Percentiles rank a stretch among this genome's conserved stretches.
phyloP scores from a whole-genome alignment of 2,797 vertebrate species.

The Cossypha polioptera region DNA sequence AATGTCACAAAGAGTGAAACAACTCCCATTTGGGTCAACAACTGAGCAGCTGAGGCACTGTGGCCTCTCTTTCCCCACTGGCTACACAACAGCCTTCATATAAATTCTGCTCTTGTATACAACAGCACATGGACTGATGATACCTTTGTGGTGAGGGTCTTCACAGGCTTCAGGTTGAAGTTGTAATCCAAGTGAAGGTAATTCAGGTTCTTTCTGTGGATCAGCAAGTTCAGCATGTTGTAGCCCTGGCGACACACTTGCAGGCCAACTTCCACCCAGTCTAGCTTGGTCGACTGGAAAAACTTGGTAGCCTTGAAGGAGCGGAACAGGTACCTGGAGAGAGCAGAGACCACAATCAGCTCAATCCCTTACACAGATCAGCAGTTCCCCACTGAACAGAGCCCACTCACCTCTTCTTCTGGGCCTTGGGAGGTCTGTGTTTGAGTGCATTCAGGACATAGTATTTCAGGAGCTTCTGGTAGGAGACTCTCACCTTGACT shows the following conservation, averaged over 20 bases:
- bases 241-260: slow-evolving; percentile 98
- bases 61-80: background rate
- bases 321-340: slow-evolving; percentile 92
- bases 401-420: slow-evolving; percentile 90
- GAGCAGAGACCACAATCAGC: background rate
- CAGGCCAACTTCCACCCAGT: slow-evolving; percentile 98
- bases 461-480: slow-evolving; percentile 98
- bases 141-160: slow-evolving; percentile 99
- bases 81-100: background rate
- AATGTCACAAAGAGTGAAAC: background rate
- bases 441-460: slow-evolving; percentile 98
- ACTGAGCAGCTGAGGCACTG: background rate
- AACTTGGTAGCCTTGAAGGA: slow-evolving; percentile 99
- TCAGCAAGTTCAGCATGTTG: slow-evolving; percentile 99
- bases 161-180: slow-evolving; percentile 98
- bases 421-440: slow-evolving; percentile 97
- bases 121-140: background rate
- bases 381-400: background rate
- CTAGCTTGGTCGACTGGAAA: slow-evolving; percentile 98
- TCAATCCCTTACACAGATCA: background rate
- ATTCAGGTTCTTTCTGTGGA: slow-evolving; percentile 98
- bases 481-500: slow-evolving; percentile 97
- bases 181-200: slow-evolving; percentile 99
- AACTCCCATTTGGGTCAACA: background rate
- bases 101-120: background rate